Percentiles rank a stretch among this genome's conserved stretches.
These are phyloP conservation scores for Baccha elongata DNA, from an alignment of 2,888 invertebrate genomes.

Conservation along the genomic window DNA sequence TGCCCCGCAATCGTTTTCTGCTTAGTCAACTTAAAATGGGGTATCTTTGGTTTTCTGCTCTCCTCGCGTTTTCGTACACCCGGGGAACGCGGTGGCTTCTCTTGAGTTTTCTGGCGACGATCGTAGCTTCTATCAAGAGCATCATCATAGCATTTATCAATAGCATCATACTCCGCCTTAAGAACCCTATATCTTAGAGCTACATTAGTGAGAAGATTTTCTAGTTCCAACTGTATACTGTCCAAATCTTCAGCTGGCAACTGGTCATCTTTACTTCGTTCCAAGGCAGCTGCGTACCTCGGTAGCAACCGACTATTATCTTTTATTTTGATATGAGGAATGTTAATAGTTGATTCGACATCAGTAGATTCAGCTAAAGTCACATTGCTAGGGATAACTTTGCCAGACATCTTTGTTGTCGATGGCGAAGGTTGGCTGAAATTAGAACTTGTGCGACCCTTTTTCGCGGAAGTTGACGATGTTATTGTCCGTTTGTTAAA, in stretches of 20 bases:
- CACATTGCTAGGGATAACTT: conserved; percentile 50
- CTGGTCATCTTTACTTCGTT: conserved; percentile 88
- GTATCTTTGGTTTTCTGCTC: conserved; percentile 83
- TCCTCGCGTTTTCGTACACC: conserved; percentile 81
- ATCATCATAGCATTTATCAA: conserved; percentile 87
- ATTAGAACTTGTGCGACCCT: conserved; percentile 65
- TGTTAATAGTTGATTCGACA: conserved; percentile 76
- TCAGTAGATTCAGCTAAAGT: conserved; percentile 59
- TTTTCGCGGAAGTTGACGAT: conserved; percentile 56
- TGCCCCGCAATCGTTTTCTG: conserved; percentile 83
- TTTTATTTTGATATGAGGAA: conserved; percentile 87
- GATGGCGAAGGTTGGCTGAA: conserved; percentile 62
- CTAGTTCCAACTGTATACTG: conserved; percentile 92
- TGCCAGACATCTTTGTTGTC: conserved; percentile 58
- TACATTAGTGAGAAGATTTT: conserved; percentile 91
- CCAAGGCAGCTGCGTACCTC: conserved; percentile 86
- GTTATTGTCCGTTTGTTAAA: conserved; percentile 64
- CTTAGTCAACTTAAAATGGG: conserved; percentile 85
- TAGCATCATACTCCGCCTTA: conserved; percentile 88
- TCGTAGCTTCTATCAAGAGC: too few relatives aligned
- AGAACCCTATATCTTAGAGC: conserved; percentile 91
- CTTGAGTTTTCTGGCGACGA: conserved; percentile 80
- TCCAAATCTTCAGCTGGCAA: conserved; percentile 95
- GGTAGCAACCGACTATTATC: conserved; percentile 88
- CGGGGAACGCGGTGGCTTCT: conserved; percentile 77